Evolutionary conservation across 1,140 invertebrate species (phyloP).

Genomic region (Drosophila bocki): DNA sequence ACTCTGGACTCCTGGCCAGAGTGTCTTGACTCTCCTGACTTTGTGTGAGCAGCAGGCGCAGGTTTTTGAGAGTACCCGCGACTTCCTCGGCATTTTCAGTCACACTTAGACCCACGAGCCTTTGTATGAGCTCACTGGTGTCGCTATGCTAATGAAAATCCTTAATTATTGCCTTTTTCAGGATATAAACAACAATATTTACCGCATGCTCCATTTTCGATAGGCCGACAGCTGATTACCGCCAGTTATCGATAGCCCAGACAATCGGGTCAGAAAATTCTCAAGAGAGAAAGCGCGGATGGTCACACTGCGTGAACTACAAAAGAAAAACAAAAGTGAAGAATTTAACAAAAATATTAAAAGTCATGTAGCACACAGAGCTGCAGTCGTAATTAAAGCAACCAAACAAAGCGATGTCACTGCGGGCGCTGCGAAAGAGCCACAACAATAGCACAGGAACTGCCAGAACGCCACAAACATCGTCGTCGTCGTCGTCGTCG

Average conservation of each 20-base stretch:
- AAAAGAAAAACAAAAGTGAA: constrained; percentile 32
- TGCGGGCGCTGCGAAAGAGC: constrained; percentile 79
- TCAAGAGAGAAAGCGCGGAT: background rate
- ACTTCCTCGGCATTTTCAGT: constrained; percentile 45
- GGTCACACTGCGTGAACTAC: constrained; percentile 20
- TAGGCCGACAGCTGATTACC: constrained; percentile 18
- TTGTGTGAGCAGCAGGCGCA: constrained; percentile 54
- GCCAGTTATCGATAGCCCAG: constrained; percentile 2
- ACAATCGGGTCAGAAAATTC: constrained; percentile 27
- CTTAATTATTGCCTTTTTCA: background rate
- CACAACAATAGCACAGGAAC: constrained; percentile 29
- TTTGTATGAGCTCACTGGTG: constrained; percentile 29
- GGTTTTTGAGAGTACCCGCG: constrained; percentile 22
- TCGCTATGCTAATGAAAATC: constrained; percentile 25
- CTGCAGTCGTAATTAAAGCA: constrained; percentile 14
- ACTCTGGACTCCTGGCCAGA: constrained; percentile 35
- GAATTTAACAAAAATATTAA: constrained; percentile 24
- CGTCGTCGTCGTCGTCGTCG: constrained; percentile 24
- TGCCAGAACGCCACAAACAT: constrained; percentile 26
- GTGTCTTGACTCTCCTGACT: constrained; percentile 37
- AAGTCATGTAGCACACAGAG: constrained; percentile 39
- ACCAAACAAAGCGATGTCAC: constrained; percentile 73
- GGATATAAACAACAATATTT: constrained; percentile 32
- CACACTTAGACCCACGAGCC: constrained; percentile 8
- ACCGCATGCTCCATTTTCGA: constrained; percentile 59